Evolutionary conservation across 2,113 vertebrate genomes (phyloP).

Genomic region (Choloepus hoffmanni): DNA sequence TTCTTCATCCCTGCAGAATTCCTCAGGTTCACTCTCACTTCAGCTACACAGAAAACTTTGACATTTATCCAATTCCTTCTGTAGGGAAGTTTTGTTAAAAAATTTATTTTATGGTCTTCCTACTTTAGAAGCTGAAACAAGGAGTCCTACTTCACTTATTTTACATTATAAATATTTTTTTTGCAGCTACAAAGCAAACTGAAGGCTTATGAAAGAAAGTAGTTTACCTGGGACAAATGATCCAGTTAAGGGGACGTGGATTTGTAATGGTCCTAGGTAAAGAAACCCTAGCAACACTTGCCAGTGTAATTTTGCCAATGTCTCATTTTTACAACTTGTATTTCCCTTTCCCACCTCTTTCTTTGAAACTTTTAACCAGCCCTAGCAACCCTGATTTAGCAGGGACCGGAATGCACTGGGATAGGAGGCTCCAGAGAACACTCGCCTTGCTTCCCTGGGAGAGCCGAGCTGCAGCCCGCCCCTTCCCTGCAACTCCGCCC

Average conservation of each 20-base stretch:
- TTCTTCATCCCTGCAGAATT: accelerated
- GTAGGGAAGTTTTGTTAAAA: neutral
- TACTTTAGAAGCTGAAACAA: neutral
- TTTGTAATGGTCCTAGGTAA: neutral
- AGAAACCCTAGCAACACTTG: accelerated
- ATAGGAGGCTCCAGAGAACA: accelerated
- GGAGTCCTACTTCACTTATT: neutral
- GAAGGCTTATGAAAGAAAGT: accelerated
- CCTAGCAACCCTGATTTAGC: accelerated
- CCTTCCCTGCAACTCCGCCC: no score
- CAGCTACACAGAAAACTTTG: accelerated
- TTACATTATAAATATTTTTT: neutral
- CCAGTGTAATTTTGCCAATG: accelerated
- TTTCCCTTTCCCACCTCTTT: neutral
- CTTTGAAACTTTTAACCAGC: neutral
- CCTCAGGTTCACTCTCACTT: neutral
- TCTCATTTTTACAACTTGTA: accelerated
- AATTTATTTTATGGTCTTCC: neutral
- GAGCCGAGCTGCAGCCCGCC: neutral
- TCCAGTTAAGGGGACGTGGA: neutral
- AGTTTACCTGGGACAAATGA: neutral
- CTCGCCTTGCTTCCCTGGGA: no score
- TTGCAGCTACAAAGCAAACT: neutral
- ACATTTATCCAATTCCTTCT: neutral
- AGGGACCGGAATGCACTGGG: neutral